Evolutionary conservation across 2,113 vertebrate genomes (phyloP), one percentile per base, ranked within the genome.

Genomic region (Paratilapia polleni): DNA sequence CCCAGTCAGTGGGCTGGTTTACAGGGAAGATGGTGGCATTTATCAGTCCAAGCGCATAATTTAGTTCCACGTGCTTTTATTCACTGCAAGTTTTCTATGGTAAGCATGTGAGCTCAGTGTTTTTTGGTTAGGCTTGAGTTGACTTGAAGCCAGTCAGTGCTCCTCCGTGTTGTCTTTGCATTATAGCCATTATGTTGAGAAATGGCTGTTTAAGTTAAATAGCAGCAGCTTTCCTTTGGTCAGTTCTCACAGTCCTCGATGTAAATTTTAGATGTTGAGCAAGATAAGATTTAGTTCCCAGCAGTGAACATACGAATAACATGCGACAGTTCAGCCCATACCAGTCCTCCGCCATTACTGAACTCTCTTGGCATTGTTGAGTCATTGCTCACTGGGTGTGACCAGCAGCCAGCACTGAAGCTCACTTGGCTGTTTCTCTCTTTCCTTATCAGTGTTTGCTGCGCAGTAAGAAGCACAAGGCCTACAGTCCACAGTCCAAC

Each of bases 311-410:
- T 31, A 31, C 4, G 12, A 56, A 64, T 34, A 43, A 43, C 38
- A 38, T 57, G n/a, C 6, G 34, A 17, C 28, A 11, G 73, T 38
- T 60, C 75, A 52, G 13, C 54, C 41, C 38, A 14, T 38, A n/a
- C 22, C 3, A 22, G 75, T 70, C 26, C 2, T 58, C 14, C 13
- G 15, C 62, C 76, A 78, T 9, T 43, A 20, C 31, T 77, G 73
- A 59, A 34, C 63, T 47, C 22, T 64, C 61, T 52, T 36, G 63
- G 58, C 76, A 78, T 90, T 86, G 80, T 91, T 94, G 90, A 85
- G 38, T 92, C 79, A 90, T 83, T 81, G 66, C 90, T 92, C 81
- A 86, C 26, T 74, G 93, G 93, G 95, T 90, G 92, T 94, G 93
- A 77, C 88, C 58, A 12, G 49, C 82, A 64, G 87, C 83, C 54